These are phyloP conservation scores for Scaptomyza cyrtandrae DNA, from an alignment of 2,888 invertebrate species.

Conservation along the genomic window DNA sequence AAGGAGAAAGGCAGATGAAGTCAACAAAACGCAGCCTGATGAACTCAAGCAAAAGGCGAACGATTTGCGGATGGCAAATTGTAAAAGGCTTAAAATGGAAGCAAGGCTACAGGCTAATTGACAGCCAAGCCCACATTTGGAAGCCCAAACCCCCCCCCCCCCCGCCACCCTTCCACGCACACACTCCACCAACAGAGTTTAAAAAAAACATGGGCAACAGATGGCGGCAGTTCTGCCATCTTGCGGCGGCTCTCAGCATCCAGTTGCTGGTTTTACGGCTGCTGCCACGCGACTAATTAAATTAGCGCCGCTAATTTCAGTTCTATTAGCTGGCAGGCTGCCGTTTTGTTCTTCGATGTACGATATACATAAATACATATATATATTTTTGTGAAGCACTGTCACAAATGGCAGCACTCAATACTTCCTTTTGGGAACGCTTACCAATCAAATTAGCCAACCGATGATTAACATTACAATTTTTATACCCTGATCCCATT, in stretches of 20 bases:
- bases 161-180: too few species aligned
- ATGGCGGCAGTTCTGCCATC: neutral
- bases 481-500: too few species aligned
- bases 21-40: neutral
- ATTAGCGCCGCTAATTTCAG: constrained; percentile 68
- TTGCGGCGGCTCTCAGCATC: neutral
- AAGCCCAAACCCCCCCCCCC: too few species aligned
- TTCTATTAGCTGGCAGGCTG: constrained; percentile 67
- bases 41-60: constrained; percentile 15
- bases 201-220: neutral
- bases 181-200: neutral
- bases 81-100: constrained; percentile 69
- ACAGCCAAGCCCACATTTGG: constrained; percentile 24
- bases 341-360: constrained; percentile 30
- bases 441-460: constrained; percentile 36
- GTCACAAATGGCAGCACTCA: constrained; percentile 43
- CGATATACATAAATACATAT: neutral
- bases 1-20: too few species aligned
- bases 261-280: constrained; percentile 29
- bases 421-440: constrained; percentile 21
- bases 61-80: constrained; percentile 61
- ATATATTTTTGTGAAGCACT: constrained; percentile 33
- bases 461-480: constrained; percentile 21
- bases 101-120: constrained; percentile 63
- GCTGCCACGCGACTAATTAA: constrained; percentile 65